Percentiles rank a stretch among this genome's conserved stretches.
These are phyloP conservation scores for Galbula dea DNA, from an alignment of 2,113 vertebrate genomes.

Conservation along the genomic window DNA sequence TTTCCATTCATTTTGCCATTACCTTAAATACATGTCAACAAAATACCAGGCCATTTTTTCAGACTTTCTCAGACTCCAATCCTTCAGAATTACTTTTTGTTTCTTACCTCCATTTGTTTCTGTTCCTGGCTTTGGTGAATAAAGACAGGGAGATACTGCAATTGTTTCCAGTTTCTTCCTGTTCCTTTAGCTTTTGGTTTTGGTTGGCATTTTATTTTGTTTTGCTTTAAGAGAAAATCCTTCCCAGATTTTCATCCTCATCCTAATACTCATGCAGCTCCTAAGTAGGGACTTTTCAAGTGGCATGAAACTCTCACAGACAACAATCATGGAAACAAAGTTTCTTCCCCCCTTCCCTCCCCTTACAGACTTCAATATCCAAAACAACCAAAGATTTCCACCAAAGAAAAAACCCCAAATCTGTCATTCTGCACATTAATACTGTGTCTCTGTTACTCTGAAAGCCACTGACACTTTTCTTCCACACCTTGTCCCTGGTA, in stretches of 20 bases:
- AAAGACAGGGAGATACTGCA: conserved; percentile 10
- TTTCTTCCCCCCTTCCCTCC: too few species aligned
- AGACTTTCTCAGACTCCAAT: background rate
- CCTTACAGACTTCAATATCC: background rate
- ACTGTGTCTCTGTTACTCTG: background rate
- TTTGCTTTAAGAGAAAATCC: background rate
- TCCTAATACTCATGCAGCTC: background rate
- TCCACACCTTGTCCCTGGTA: background rate
- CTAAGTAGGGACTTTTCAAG: background rate
- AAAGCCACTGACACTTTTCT: background rate
- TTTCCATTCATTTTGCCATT: background rate
- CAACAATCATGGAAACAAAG: background rate
- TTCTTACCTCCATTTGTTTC: conserved; percentile 31
- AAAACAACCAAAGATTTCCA: background rate
- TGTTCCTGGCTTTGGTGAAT: background rate
- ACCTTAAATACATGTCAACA: background rate
- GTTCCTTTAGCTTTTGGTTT: background rate
- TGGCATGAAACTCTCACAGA: background rate
- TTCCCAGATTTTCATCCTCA: background rate
- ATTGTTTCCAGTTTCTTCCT: conserved; percentile 16
- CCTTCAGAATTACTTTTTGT: background rate
- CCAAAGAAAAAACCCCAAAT: background rate
- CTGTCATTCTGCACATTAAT: background rate
- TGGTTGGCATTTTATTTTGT: background rate
- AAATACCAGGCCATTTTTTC: fast-evolving